Percentiles rank a stretch among this genome's conserved stretches.
Evolutionary conservation across 2,113 vertebrate genomes (phyloP).

Genomic region (Platysteira castanea): DNA sequence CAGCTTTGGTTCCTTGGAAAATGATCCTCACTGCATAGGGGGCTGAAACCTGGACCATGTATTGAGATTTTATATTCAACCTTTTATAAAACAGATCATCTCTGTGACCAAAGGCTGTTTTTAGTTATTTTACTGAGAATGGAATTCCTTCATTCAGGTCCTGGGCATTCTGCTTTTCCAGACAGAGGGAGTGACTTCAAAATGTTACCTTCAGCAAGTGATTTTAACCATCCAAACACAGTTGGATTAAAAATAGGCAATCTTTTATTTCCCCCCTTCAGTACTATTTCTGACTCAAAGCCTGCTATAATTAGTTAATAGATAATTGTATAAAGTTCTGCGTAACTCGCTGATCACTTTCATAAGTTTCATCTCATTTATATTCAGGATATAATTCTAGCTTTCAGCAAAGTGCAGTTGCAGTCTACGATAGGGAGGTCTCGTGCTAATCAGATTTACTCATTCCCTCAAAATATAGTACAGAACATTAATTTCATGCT

Average conservation of each 20-base stretch:
- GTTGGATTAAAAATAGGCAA: background rate
- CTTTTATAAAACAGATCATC: background rate
- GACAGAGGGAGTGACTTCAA: background rate
- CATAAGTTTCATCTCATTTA: background rate
- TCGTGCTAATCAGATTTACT: constrained; percentile 41
- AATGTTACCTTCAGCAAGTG: background rate
- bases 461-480: constrained; percentile 30
- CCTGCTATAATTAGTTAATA: background rate
- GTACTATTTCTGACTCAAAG: background rate
- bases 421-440: background rate
- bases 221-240: background rate
- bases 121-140: background rate
- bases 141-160: background rate
- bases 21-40: rapidly evolving
- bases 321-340: background rate
- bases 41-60: background rate
- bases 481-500: constrained; percentile 55
- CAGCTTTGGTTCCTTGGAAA: background rate
- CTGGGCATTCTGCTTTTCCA: background rate
- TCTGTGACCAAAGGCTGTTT: background rate
- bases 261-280: background rate
- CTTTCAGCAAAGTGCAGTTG: constrained; percentile 22
- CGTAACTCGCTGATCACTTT: background rate
- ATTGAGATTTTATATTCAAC: background rate
- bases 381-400: background rate